Evolutionary conservation across 2,113 vertebrate genomes (phyloP).

Genomic region (Talpa occidentalis): DNA sequence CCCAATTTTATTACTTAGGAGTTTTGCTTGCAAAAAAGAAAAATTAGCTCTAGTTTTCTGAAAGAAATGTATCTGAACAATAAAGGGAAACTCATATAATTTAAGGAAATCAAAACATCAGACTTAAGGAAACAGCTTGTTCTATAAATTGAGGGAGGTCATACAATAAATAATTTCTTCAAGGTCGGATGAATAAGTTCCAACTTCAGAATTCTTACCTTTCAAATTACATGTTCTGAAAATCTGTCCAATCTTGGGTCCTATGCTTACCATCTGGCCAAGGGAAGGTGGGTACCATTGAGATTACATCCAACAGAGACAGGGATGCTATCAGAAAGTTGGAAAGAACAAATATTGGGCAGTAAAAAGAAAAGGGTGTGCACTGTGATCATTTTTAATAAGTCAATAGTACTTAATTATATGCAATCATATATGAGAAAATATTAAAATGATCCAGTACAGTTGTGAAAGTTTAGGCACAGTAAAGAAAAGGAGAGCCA

Average conservation of each 20-base stretch:
- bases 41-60: not conserved
- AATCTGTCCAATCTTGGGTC: not conserved
- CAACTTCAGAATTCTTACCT: not conserved
- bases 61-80: not conserved
- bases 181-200: not conserved
- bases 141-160: not conserved
- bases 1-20: not conserved
- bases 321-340: not conserved
- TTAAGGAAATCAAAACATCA: not conserved
- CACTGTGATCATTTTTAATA: not conserved
- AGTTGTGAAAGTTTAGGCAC: too few species aligned
- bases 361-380: not conserved
- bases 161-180: not conserved
- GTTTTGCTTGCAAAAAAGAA: not conserved
- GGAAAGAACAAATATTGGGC: not conserved
- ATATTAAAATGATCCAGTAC: not conserved
- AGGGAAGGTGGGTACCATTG: not conserved
- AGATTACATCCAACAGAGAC: not conserved
- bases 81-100: not conserved
- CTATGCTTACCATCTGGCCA: not conserved
- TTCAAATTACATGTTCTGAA: not conserved
- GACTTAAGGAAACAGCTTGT: not conserved
- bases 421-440: not conserved
- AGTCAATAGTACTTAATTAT: not conserved
- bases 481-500: too few species aligned